These are phyloP conservation scores for Oxyruncus cristatus DNA, from an alignment of 2,113 vertebrate species.

Conservation along the genomic window DNA sequence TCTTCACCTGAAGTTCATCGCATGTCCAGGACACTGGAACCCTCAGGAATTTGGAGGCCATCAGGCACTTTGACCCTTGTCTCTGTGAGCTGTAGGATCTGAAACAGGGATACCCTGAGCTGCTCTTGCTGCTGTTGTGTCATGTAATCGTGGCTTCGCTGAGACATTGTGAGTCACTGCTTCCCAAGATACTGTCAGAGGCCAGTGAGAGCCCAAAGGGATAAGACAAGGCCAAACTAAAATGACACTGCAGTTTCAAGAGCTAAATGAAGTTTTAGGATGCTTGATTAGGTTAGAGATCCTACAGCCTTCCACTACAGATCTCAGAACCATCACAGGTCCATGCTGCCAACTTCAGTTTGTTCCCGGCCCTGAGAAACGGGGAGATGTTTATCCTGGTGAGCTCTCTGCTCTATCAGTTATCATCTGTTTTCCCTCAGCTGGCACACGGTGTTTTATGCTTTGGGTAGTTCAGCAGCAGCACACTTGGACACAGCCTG, in stretches of 20 bases:
- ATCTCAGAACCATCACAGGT: background rate
- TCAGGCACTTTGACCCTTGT: rapidly evolving
- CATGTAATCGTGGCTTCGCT: background rate
- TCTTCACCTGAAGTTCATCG: background rate
- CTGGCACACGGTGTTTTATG: background rate
- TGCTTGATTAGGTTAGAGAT: background rate
- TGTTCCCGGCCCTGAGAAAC: background rate
- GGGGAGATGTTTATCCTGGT: background rate
- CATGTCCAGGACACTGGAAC: background rate
- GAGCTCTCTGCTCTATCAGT: background rate
- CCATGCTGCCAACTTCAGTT: background rate
- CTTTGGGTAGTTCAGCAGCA: background rate
- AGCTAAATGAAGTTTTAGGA: background rate
- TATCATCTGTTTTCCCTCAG: background rate
- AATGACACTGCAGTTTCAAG: background rate
- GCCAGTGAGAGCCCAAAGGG: background rate
- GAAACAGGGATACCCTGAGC: background rate
- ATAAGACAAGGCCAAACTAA: background rate
- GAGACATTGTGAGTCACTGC: background rate
- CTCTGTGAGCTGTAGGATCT: background rate
- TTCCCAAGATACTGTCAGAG: background rate
- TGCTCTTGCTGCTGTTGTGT: background rate
- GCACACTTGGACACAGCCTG: rapidly evolving
- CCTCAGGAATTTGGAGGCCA: background rate
- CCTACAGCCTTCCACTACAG: background rate